Percentiles rank a stretch among this genome's conserved stretches.
Evolutionary conservation across 1,140 invertebrate species (phyloP).

Genomic region (Penaeus indicus): DNA sequence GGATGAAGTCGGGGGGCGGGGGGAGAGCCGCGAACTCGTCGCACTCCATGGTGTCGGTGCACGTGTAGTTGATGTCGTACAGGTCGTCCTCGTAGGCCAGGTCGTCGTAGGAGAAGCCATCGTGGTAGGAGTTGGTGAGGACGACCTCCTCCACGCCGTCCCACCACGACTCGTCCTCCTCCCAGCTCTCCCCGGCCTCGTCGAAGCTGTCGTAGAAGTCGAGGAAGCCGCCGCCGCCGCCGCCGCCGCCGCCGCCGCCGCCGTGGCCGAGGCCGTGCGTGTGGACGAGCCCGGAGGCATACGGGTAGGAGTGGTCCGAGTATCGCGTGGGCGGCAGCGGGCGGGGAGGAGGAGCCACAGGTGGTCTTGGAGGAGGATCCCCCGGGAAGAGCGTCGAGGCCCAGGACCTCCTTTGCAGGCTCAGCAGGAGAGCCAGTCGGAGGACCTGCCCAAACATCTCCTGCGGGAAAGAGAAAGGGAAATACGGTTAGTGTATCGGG

Average conservation of each 20-base stretch:
- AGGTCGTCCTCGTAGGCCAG: slow-evolving; percentile 39
- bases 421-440: slow-evolving; percentile 20
- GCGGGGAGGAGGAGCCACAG: slow-evolving; percentile 14
- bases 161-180: slow-evolving; percentile 60
- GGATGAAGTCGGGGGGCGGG: slow-evolving; percentile 54
- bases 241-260: not conserved
- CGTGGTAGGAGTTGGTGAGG: slow-evolving; percentile 51
- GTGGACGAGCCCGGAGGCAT: not conserved
- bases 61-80: slow-evolving; percentile 56
- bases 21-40: slow-evolving; percentile 44
- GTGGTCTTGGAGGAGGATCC: slow-evolving; percentile 27
- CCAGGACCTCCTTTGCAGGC: slow-evolving; percentile 11
- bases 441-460: slow-evolving; percentile 45
- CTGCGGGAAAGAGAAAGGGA: not conserved
- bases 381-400: slow-evolving; percentile 49
- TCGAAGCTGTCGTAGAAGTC: slow-evolving; percentile 53
- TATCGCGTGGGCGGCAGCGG: slow-evolving; percentile 27
- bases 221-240: slow-evolving; percentile 31
- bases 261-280: not conserved
- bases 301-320: slow-evolving; percentile 22
- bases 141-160: slow-evolving; percentile 57
- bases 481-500: no score
- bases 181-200: slow-evolving; percentile 42
- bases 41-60: slow-evolving; percentile 50
- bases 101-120: slow-evolving; percentile 44